Evolutionary conservation across 2,797 vertebrate species (phyloP), one percentile per base, ranked within the genome.

Genomic region (Chelmon rostratus): DNA sequence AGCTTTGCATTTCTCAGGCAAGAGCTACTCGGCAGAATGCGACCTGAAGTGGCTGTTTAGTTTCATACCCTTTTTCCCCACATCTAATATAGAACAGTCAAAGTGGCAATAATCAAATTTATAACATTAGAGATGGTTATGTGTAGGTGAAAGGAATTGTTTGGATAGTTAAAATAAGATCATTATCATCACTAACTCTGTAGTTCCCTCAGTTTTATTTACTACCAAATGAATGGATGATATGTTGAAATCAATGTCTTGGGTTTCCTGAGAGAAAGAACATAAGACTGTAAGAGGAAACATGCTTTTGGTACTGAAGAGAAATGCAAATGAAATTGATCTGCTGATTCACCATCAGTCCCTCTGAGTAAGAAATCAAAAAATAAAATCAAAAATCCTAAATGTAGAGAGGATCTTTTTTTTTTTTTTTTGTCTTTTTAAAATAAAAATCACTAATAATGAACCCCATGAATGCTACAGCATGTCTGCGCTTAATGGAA

Each of bases 1-100:
- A 47, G 72, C 76, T 89, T 91, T 87, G 52, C 74, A 73, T 83
- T 76, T 53, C 77, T 82, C 44, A 81, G 61, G 77, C 2, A 42
- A 80, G 68, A 54, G 35, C 76, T 73, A 23, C n/a, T 66, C 28
- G 18, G 62, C 54, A 74, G 46, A 68, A 79, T 76, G 71, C 82
- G 86, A 73, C 56, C 59, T 72, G 86, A 86, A 85, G 83, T 10
- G 0, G 66, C 86, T 86, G 42, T 62, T 79, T 66, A 65, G 38
- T 53, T 37, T 73, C 50, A 61, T 47, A 35, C 72, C 28, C 13
- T 25, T 73, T 57, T 75, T 15, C 21, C 11, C 6, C 31, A 23
- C 35, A 38, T 49, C 1, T 37, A 28, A 64, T 47, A 7, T 49
- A 66, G 8, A 50, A 57, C n/a, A 37, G 2, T 53, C 52, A 11